A percentile compares a stretch with the other conserved stretches of the same genome.
phyloP scores from a whole-genome alignment of 2,888 invertebrate genomes.

The Stratiomys singularior region DNA sequence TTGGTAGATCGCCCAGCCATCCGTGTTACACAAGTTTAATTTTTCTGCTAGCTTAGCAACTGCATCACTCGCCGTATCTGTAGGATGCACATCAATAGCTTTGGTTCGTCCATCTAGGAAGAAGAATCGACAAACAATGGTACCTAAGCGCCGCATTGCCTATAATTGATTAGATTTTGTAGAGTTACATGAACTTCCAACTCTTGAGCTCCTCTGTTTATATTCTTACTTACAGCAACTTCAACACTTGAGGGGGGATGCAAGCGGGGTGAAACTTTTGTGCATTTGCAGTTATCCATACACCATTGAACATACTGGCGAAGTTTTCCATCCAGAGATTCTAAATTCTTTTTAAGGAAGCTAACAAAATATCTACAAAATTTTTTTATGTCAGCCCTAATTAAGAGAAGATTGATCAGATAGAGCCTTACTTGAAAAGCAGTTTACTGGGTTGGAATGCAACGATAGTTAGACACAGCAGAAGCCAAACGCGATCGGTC shows the following conservation, averaged over 20 bases:
- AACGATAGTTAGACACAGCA: constrained; percentile 89
- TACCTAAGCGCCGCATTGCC: constrained; percentile 91
- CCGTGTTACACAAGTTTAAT: constrained; percentile 81
- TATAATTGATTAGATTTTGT: constrained; percentile 57
- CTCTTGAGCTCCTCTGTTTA: not conserved
- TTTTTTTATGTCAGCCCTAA: not conserved
- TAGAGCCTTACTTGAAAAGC: constrained; percentile 59
- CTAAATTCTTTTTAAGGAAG: constrained; percentile 76
- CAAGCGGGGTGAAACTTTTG: constrained; percentile 81
- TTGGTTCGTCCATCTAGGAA: constrained; percentile 95
- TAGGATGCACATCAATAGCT: constrained; percentile 94
- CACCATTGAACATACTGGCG: constrained; percentile 94
- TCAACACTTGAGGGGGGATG: constrained; percentile 92
- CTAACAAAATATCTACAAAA: constrained; percentile 76
- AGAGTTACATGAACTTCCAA: not conserved
- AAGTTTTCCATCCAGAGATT: constrained; percentile 73
- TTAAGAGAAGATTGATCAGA: not conserved
- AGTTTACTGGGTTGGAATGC: constrained; percentile 82
- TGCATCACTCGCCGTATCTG: constrained; percentile 92
- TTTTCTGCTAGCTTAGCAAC: constrained; percentile 90
- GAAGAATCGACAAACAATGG: constrained; percentile 93
- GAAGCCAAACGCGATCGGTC: constrained; percentile 86
- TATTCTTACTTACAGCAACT: constrained; percentile 82
- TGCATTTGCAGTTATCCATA: constrained; percentile 89
- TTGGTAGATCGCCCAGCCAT: constrained; percentile 96